Conservation (phyloP, 2,113 vertebrate genomes). For the Galbula dea region DNA sequence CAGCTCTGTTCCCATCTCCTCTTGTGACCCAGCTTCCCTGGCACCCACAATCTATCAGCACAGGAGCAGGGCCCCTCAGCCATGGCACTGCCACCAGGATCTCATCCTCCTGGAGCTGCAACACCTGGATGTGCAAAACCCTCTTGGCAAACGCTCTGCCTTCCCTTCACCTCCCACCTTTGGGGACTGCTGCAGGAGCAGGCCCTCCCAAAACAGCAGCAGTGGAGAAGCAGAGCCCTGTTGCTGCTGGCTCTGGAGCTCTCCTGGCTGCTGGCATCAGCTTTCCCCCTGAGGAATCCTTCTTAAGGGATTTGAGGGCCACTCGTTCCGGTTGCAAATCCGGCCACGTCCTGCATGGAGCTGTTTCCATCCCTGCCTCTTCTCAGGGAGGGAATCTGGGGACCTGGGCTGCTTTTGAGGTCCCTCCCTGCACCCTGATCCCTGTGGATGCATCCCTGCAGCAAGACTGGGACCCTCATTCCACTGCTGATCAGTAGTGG, state of each 20-base stretch:
- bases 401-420: not conserved
- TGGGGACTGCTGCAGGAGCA: too few relatives aligned
- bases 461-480: too few relatives aligned
- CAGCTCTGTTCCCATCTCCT: not conserved
- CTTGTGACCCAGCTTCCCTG: rapidly evolving
- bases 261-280: not conserved
- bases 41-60: not conserved
- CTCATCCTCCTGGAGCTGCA: not conserved
- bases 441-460: too few relatives aligned
- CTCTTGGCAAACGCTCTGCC: too few relatives aligned
- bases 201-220: too few relatives aligned
- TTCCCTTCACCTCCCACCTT: too few relatives aligned
- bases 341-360: not conserved
- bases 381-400: not conserved
- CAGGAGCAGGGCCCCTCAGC: not conserved
- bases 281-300: not conserved
- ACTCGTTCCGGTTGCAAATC: not conserved
- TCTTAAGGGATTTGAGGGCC: conserved; percentile 15
- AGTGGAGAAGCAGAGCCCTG: rapidly evolving
- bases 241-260: not conserved
- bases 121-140: too few relatives aligned
- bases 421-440: not conserved
- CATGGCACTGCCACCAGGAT: not conserved
- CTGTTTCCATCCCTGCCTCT: not conserved
- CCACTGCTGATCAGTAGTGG: too few relatives aligned